These are phyloP conservation scores for Nanorana parkeri DNA, from an alignment of 2,113 vertebrate species.

Conservation along the genomic window DNA sequence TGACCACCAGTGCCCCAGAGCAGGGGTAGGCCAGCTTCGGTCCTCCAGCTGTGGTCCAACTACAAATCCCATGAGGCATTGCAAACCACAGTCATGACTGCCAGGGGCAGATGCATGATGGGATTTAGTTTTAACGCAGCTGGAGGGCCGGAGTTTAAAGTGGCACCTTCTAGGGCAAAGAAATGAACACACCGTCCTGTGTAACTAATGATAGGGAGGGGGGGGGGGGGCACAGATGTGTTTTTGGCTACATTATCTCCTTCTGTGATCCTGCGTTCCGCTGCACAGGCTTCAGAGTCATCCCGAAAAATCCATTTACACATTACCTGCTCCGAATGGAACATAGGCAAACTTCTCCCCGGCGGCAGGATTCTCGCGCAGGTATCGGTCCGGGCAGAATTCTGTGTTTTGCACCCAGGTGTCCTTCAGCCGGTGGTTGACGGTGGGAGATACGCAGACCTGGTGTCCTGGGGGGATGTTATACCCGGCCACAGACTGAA, in stretches of 20 bases:
- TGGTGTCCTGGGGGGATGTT: conserved; percentile 93
- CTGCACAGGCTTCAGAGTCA: too few species aligned
- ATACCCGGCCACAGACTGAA: conserved; percentile 85
- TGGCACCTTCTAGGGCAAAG: too few species aligned
- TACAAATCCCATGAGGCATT: too few species aligned
- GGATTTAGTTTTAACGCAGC: too few species aligned
- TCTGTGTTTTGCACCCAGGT: conserved; percentile 82
- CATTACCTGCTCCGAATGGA: conserved; percentile 92
- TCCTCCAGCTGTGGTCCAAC: too few species aligned
- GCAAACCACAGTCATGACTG: too few species aligned
- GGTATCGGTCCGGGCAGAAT: conserved; percentile 90
- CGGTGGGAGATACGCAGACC: conserved; percentile 95
- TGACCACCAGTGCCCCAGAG: too few species aligned
- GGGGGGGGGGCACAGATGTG: neutral
- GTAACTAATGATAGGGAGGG: too few species aligned
- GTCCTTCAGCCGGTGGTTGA: conserved; percentile 91
- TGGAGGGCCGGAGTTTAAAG: too few species aligned
- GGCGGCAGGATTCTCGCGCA: conserved; percentile 83
- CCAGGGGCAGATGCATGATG: too few species aligned
- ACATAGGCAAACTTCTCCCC: conserved; percentile 92
- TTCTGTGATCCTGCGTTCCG: neutral
- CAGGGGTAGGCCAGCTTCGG: too few species aligned
- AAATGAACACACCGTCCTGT: too few species aligned
- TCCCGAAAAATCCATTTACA: neutral
- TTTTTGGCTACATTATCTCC: neutral